Base-by-base conservation (phyloP, 2,797 vertebrate species). In the Crypturellus tataupa region DNA sequence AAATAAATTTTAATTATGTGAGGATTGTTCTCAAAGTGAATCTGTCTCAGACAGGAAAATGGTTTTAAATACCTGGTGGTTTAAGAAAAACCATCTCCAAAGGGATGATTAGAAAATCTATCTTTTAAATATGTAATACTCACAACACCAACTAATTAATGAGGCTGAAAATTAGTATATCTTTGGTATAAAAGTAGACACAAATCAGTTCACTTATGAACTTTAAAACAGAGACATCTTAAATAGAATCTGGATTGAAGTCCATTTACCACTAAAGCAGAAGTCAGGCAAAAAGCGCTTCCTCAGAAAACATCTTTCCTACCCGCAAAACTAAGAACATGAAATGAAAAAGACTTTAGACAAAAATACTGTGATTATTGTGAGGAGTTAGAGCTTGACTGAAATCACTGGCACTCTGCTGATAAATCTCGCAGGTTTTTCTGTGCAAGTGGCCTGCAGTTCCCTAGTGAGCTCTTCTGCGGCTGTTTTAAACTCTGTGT, bases 121-220 rank as follows among this genome's bases (percentile, higher is more conserved):
- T 88, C 33, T 87, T 76, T 87, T 89, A 81, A 33, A 65, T 29
- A 82, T 80, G 25, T 25, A 71, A 59, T 18, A 55, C 18, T 92
- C 27, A 31, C 53, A 42, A 31, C 18, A 91, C 25, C 51, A 86
- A 82, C 86, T 94, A 93, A 86, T 90, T 94, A 93, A 94, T 55
- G 75, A 94, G 79, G 12, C 23, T 94, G 60, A 47, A 90, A 88
- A 90, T 90, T 64, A 85, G 40, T 14, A 55, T 72, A 88, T 55
- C 27, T 93, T 77, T 51, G 84, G 44, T 62, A 75, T 47, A 88
- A 83, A 93, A 88, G 64, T 84, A 95, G 89, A 71, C 64, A 56
- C 63, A 79, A 80, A 67, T n/a, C 42, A 89, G 21, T 31, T 86
- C 49, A n/a, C n/a, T 40, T 29, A 55, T 55, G 35, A 71, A 19